These are phyloP conservation scores for Triops cancriformis DNA, from an alignment of 1,140 invertebrate species.

Conservation along the genomic window DNA sequence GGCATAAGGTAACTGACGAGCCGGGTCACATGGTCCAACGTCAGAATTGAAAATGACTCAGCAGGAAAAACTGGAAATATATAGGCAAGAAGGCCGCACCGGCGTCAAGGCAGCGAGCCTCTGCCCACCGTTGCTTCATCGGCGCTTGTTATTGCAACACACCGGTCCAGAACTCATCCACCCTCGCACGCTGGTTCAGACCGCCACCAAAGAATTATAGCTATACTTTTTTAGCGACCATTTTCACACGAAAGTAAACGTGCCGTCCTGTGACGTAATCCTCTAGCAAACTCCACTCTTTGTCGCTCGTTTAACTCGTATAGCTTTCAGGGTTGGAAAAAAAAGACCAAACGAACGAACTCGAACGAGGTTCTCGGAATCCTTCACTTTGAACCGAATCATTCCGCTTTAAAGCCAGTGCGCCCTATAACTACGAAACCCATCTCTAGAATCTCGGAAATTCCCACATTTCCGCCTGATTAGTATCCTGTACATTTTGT, in stretches of 20 bases:
- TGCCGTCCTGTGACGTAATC: background rate
- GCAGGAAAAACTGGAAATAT: background rate
- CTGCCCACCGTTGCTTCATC: background rate
- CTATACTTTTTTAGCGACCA: no score
- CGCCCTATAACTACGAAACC: background rate
- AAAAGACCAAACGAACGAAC: background rate
- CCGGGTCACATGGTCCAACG: background rate
- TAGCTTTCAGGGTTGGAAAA: background rate
- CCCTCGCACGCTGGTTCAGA: background rate
- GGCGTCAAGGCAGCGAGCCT: background rate
- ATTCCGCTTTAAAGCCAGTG: background rate
- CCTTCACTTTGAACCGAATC: background rate
- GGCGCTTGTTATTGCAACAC: background rate
- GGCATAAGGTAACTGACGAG: background rate
- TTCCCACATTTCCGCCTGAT: background rate
- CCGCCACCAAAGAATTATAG: background rate
- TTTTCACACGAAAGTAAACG: no score
- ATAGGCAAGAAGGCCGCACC: background rate
- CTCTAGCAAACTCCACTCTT: background rate
- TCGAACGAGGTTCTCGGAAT: background rate
- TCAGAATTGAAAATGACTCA: background rate
- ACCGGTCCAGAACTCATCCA: background rate
- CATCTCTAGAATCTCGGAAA: background rate
- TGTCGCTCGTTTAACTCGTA: background rate
- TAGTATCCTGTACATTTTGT: background rate